phyloP scores from a whole-genome alignment of 2,113 vertebrate genomes.

The Ahaetulla prasina region DNA sequence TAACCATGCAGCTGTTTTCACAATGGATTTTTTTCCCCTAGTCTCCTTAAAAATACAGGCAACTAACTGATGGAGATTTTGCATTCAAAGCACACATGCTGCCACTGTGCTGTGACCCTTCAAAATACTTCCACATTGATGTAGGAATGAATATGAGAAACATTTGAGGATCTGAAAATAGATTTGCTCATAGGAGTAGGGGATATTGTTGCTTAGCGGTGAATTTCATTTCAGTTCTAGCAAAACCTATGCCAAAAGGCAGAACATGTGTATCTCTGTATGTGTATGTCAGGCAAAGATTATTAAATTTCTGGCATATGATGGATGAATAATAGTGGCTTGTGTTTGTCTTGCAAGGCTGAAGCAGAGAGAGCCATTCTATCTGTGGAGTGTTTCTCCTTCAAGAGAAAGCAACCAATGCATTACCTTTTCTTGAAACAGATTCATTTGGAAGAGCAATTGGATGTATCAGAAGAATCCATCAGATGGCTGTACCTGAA shows the following conservation, averaged over 20 bases:
- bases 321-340: background rate
- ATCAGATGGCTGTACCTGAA: background rate
- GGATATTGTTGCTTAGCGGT: background rate
- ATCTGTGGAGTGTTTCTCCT: background rate
- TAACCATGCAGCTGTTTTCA: background rate
- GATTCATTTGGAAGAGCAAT: background rate
- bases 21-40: background rate
- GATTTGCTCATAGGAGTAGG: background rate
- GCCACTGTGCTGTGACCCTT: background rate
- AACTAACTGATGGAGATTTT: background rate
- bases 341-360: background rate
- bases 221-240: background rate
- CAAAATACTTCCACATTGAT: background rate
- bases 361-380: background rate
- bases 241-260: background rate
- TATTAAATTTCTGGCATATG: background rate
- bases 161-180: background rate
- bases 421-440: background rate
- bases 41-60: background rate
- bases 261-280: background rate
- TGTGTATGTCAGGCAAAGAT: background rate
- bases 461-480: conserved; percentile 7
- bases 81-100: background rate
- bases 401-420: accelerated
- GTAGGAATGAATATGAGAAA: background rate